These are phyloP conservation scores for Oryzias dopingdopingensis DNA, from an alignment of 2,797 vertebrate species.

Conservation along the genomic window DNA sequence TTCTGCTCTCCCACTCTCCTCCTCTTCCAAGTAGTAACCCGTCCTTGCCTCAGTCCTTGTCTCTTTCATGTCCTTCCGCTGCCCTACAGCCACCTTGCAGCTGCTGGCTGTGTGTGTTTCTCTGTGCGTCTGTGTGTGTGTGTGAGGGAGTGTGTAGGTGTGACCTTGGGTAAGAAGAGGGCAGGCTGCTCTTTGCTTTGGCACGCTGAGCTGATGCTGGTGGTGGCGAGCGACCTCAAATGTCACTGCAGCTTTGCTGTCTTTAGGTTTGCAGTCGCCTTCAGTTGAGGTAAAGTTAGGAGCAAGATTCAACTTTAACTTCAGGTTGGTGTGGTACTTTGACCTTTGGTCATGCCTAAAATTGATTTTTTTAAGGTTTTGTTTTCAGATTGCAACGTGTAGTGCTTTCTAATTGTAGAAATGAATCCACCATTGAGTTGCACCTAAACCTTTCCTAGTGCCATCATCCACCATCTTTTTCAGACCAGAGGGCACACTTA, in stretches of 20 bases:
- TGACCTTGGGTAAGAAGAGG: slow-evolving; percentile 49
- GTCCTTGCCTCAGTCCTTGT: slow-evolving; percentile 30
- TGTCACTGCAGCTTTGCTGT: slow-evolving; percentile 19
- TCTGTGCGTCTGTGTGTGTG: slow-evolving; percentile 22
- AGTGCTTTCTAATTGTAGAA: no score
- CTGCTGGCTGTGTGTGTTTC: slow-evolving; percentile 24
- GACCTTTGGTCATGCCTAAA: no score
- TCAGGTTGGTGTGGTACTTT: background rate
- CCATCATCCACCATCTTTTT: no score
- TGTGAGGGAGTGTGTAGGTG: slow-evolving; percentile 32
- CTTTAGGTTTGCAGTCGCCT: slow-evolving; percentile 1
- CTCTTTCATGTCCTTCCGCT: slow-evolving; percentile 27
- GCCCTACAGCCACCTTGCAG: slow-evolving; percentile 45
- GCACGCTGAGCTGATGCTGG: slow-evolving; percentile 31
- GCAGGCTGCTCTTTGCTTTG: slow-evolving; percentile 41
- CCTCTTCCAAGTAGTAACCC: slow-evolving; percentile 23
- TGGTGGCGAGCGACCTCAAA: slow-evolving; percentile 24
- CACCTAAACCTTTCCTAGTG: no score
- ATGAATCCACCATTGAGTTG: no score
- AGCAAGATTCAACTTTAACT: background rate
- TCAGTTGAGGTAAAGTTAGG: slow-evolving; percentile 7
- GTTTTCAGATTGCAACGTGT: no score
- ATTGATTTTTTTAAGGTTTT: no score
- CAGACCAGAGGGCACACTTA: no score
- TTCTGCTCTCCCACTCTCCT: slow-evolving; percentile 23